Evolutionary conservation across 2,797 vertebrate genomes (phyloP).

Genomic region (Microctenopoma stevenorrisi): DNA sequence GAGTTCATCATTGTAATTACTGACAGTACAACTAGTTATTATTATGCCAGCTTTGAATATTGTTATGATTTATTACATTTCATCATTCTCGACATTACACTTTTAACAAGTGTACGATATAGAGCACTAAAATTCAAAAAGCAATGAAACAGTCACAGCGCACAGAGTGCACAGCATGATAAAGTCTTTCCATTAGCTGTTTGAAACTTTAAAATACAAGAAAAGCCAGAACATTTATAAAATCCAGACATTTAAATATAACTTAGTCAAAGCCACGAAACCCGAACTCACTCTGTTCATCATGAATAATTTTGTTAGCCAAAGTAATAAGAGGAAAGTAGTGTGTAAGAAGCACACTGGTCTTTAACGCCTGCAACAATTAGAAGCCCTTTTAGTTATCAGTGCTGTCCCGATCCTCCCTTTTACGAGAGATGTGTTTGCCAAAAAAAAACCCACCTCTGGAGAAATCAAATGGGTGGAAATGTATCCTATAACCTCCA

Average conservation of each 20-base stretch:
- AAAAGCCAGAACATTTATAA: constrained; percentile 11
- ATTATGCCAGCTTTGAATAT: constrained; percentile 34
- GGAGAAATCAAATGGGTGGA: constrained; percentile 39
- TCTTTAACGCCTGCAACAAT: constrained; percentile 42
- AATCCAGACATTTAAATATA: constrained; percentile 22
- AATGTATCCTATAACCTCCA: constrained; percentile 34
- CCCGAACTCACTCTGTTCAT: constrained; percentile 6
- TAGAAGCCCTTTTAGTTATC: constrained; percentile 33
- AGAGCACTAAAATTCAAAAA: constrained; percentile 8
- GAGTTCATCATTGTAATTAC: constrained; percentile 15
- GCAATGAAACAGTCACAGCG: neutral
- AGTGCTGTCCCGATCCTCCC: constrained; percentile 5
- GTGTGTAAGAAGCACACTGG: constrained; percentile 9
- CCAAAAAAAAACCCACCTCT: constrained; percentile 25
- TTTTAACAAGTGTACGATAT: constrained; percentile 10
- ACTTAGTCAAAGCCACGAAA: constrained; percentile 18
- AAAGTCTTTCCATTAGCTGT: neutral
- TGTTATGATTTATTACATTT: constrained; percentile 20
- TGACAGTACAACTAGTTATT: constrained; percentile 9
- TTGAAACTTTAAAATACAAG: constrained; percentile 2
- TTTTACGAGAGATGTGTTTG: constrained; percentile 18
- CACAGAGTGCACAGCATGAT: neutral
- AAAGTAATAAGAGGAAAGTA: constrained; percentile 26
- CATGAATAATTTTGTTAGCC: constrained; percentile 52
- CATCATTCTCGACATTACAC: constrained; percentile 10